A percentile compares a stretch with the other conserved stretches of the same genome.
Evolutionary conservation across 92 coral and sea anemone species (phyloP).

Genomic region (Zoanthus sociatus): DNA sequence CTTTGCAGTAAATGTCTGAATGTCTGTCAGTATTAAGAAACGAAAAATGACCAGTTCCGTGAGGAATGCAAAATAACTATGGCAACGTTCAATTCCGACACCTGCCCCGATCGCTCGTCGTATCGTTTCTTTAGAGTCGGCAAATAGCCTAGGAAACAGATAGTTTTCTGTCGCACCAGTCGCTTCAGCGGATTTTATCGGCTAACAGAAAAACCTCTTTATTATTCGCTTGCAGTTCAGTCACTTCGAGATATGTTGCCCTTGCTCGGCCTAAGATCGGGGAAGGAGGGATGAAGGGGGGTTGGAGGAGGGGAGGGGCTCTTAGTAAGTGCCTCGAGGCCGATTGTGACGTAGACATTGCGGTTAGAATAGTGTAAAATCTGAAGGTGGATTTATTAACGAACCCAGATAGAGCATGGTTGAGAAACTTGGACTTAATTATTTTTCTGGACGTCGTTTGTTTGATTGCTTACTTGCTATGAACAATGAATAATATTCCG

Average conservation of each 20-base stretch:
- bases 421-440: background rate
- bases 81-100: background rate
- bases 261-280: background rate
- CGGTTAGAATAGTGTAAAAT: conserved; percentile 4
- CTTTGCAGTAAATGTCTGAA: no score
- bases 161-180: background rate
- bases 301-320: no score
- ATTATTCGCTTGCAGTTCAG: background rate
- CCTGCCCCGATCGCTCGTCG: background rate
- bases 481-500: background rate
- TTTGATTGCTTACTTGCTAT: no score
- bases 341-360: background rate
- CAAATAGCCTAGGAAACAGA: background rate
- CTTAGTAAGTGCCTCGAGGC: background rate
- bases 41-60: no score
- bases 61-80: background rate
- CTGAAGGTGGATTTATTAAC: background rate
- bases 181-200: background rate
- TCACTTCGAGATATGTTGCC: background rate
- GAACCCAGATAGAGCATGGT: background rate
- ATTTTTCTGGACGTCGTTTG: background rate
- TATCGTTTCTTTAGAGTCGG: background rate
- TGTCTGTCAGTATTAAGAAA: no score
- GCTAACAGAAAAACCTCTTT: background rate
- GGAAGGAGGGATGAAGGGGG: no score